Evolutionary conservation across 2,888 invertebrate genomes (phyloP).

Genomic region (Polymixis flavicincta): DNA sequence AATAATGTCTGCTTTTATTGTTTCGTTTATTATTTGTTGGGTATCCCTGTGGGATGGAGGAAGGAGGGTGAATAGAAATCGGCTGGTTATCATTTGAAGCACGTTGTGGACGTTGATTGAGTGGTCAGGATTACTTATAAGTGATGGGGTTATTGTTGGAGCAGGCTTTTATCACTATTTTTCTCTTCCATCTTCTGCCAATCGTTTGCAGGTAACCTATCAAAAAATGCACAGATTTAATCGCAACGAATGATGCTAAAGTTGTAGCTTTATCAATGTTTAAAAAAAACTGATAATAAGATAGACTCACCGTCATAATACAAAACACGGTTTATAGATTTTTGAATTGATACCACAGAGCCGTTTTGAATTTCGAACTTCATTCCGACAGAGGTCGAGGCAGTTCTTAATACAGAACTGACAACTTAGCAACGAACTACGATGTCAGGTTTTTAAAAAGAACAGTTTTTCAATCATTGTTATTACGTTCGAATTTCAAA

Average conservation of each 20-base stretch:
- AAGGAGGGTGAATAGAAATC: slow-evolving; percentile 24
- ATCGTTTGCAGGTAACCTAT: background rate
- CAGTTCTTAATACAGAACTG: no score
- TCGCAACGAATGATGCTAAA: background rate
- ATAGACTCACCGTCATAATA: no score
- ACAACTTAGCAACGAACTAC: no score
- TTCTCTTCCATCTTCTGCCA: background rate
- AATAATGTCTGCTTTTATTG: slow-evolving; percentile 45
- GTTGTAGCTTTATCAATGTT: background rate
- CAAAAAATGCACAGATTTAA: background rate
- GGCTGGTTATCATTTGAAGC: slow-evolving; percentile 36
- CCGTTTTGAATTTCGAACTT: no score
- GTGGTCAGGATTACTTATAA: slow-evolving; percentile 24
- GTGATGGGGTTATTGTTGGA: slow-evolving; percentile 17
- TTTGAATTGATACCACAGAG: no score
- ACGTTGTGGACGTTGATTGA: slow-evolving; percentile 33
- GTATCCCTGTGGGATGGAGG: slow-evolving; percentile 7
- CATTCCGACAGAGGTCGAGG: no score
- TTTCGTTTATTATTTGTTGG: slow-evolving; percentile 47
- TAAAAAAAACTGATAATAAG: background rate
- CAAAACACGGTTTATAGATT: no score
- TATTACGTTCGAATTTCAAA: no score
- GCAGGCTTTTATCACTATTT: background rate
- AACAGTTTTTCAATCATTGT: no score
- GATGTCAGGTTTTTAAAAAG: no score